phyloP scores from a whole-genome alignment of 2,113 vertebrate species.

The sheep (Ovis aries) region DNA sequence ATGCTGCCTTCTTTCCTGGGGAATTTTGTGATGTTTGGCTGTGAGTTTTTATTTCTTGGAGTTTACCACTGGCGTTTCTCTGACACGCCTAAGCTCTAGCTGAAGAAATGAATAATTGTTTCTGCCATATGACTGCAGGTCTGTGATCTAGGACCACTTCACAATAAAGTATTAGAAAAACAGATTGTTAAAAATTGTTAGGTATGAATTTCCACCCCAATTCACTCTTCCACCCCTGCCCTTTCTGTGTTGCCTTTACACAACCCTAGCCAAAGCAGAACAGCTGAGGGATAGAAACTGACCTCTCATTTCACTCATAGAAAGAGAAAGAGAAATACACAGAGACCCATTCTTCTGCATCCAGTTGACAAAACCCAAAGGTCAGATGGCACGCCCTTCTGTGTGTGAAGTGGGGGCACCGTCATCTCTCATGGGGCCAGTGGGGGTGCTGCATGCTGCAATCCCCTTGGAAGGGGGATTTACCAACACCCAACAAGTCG shows the following conservation, averaged over 20 bases:
- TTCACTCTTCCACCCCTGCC: not conserved
- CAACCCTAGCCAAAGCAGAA: not conserved
- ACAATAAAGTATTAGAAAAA: not conserved
- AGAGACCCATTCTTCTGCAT: not conserved
- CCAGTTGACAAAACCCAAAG: not conserved
- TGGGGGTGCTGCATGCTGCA: too few species aligned
- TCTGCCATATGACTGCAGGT: not conserved
- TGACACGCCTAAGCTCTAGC: not conserved
- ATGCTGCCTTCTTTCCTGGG: not conserved
- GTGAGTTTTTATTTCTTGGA: not conserved
- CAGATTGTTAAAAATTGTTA: not conserved
- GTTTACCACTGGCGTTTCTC: not conserved
- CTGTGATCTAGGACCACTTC: not conserved
- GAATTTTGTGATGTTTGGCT: not conserved
- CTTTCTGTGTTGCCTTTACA: too few species aligned
- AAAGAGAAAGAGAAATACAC: not conserved
- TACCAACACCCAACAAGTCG: accelerated
- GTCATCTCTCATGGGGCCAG: not conserved
- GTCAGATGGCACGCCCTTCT: not conserved
- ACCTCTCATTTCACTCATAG: not conserved
- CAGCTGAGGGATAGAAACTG: not conserved
- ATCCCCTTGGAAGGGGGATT: accelerated
- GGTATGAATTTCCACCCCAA: not conserved
- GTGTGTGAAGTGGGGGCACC: not conserved
- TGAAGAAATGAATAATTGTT: not conserved